Evolutionary conservation across 2,113 vertebrate genomes (phyloP).

Genomic region (Trematomus loennbergii): DNA sequence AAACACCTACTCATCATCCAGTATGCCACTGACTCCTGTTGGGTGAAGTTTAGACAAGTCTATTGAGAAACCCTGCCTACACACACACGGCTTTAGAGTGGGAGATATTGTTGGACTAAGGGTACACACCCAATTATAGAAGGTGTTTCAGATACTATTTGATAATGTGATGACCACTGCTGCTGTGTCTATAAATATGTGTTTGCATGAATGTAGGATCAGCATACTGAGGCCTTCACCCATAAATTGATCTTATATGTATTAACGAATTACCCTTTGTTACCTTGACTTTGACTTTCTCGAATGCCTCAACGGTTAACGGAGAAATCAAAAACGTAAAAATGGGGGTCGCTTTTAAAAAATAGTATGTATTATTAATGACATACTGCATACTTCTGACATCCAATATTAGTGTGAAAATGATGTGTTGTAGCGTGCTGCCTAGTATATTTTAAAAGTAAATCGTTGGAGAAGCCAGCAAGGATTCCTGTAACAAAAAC

Average conservation of each 20-base stretch:
- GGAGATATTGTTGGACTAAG: background rate
- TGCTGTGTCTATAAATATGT: too few relatives aligned
- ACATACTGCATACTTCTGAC: background rate
- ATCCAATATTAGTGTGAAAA: slow-evolving; percentile 52
- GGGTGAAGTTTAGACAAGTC: too few relatives aligned
- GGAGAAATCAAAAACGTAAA: too few relatives aligned
- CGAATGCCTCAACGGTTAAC: too few relatives aligned
- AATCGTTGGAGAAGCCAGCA: slow-evolving; percentile 36
- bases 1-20: background rate
- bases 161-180: background rate
- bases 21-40: background rate
- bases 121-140: background rate
- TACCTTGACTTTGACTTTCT: too few relatives aligned
- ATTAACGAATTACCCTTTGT: too few relatives aligned
- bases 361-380: too few relatives aligned
- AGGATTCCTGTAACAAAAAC: slow-evolving; percentile 62
- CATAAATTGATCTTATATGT: too few relatives aligned
- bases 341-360: too few relatives aligned
- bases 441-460: slow-evolving; percentile 64
- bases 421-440: slow-evolving; percentile 41
- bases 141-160: background rate
- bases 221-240: too few relatives aligned
- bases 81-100: background rate
- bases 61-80: background rate
- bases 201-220: too few relatives aligned